phyloP scores from a whole-genome alignment of 1,140 invertebrate species.

The Aphelinus certus region DNA sequence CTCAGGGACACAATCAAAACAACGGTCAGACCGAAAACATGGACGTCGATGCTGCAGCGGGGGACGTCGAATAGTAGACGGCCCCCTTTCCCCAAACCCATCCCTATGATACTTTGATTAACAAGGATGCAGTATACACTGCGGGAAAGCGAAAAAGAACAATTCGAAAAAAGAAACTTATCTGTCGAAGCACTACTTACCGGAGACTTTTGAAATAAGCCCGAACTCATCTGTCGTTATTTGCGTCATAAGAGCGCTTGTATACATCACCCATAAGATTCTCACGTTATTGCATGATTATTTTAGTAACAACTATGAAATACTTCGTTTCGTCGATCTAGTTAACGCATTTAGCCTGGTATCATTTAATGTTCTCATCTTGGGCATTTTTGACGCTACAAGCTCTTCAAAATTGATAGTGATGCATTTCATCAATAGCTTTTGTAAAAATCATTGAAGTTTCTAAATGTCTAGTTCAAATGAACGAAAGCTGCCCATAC shows the following conservation, averaged over 20 bases:
- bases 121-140: constrained; percentile 26
- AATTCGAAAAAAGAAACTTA: constrained; percentile 27
- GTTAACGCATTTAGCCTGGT: not conserved
- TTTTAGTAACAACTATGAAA: too few relatives aligned
- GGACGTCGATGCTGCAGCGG: constrained; percentile 61
- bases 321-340: not conserved
- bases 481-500: not conserved
- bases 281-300: not conserved
- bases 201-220: constrained; percentile 19
- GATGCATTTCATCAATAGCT: not conserved
- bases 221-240: constrained; percentile 23
- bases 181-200: constrained; percentile 15
- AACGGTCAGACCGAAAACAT: constrained; percentile 68
- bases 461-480: constrained; percentile 8
- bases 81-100: not conserved
- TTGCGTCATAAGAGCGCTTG: constrained; percentile 48
- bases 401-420: too few relatives aligned
- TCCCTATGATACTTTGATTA: constrained; percentile 30
- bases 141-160: constrained; percentile 9
- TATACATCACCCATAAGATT: constrained; percentile 2
- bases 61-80: constrained; percentile 25
- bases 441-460: constrained; percentile 30
- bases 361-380: not conserved
- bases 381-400: not conserved
- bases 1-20: constrained; percentile 56